Conservation (phyloP, 2,113 vertebrate genomes). For the Lathamus discolor region DNA sequence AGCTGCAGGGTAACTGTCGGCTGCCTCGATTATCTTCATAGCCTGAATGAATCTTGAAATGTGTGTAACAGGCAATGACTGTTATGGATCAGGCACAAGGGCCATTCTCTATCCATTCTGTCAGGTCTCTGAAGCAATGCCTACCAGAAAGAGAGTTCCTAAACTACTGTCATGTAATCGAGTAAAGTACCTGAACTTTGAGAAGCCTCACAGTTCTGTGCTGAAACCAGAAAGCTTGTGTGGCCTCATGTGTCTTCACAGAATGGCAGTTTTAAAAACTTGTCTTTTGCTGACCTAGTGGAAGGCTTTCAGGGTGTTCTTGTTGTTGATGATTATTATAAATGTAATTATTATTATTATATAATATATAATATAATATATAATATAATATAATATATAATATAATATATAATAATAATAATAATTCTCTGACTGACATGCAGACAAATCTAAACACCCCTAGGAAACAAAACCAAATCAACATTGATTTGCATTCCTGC, state of each 20-base stretch:
- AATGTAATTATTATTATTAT: neutral
- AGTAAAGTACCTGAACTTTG: constrained; percentile 88
- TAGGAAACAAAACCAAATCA: neutral
- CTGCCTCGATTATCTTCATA: constrained; percentile 99
- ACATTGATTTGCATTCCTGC: neutral
- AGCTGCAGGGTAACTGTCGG: constrained; percentile 99
- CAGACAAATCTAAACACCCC: neutral
- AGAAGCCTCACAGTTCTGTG: constrained; percentile 68
- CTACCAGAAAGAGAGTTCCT: constrained; percentile 85
- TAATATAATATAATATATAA: too few species aligned
- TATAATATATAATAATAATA: neutral
- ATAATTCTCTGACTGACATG: neutral
- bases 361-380: too few species aligned
- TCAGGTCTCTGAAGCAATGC: constrained; percentile 82
- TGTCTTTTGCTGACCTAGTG: neutral
- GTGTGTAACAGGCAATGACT: constrained; percentile 99
- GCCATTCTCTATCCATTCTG: constrained; percentile 89
- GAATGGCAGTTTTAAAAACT: rapidly evolving
- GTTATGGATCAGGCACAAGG: constrained; percentile 99
- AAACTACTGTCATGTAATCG: constrained; percentile 86
- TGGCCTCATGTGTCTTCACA: neutral
- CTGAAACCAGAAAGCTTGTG: constrained; percentile 28
- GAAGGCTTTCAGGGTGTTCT: neutral
- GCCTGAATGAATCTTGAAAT: constrained; percentile 99
- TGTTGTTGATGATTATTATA: neutral